A percentile compares a stretch with the other conserved stretches of the same genome.
Conservation (phyloP, 2,797 vertebrate genomes). For the Helarctos malayanus region DNA sequence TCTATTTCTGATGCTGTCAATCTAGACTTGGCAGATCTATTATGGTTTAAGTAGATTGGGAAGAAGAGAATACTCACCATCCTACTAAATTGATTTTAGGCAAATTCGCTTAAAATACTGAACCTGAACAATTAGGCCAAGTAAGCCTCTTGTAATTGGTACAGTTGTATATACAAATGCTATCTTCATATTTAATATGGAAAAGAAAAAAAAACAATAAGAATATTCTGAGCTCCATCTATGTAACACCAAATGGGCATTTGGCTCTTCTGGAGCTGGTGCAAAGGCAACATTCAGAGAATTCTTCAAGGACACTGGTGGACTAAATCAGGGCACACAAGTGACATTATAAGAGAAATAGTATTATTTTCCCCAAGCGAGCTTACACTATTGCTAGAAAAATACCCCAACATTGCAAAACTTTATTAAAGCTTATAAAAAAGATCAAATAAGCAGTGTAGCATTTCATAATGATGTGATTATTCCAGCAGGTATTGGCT, state of each 20-base stretch:
- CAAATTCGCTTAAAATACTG: background rate
- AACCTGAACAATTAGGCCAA: background rate
- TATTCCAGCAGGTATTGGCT: constrained; percentile 53
- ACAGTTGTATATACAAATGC: background rate
- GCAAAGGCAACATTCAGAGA: background rate
- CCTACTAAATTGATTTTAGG: background rate
- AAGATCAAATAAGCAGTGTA: constrained; percentile 34
- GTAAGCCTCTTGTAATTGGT: background rate
- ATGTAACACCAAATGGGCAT: background rate
- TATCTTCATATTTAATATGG: background rate
- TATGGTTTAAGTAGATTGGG: background rate
- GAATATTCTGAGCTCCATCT: background rate
- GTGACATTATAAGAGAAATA: background rate
- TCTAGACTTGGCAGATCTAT: background rate
- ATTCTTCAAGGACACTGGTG: background rate
- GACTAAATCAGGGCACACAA: background rate
- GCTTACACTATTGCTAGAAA: constrained; percentile 36
- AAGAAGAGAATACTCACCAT: background rate
- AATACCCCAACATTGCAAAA: constrained; percentile 1
- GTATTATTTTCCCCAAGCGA: background rate
- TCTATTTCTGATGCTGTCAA: background rate
- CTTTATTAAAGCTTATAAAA: constrained; percentile 32
- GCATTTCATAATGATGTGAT: constrained; percentile 32
- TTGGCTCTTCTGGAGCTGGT: background rate
- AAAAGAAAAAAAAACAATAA: background rate